Conservation (phyloP, 2,888 invertebrate species). For the Tinea trinotella region DNA sequence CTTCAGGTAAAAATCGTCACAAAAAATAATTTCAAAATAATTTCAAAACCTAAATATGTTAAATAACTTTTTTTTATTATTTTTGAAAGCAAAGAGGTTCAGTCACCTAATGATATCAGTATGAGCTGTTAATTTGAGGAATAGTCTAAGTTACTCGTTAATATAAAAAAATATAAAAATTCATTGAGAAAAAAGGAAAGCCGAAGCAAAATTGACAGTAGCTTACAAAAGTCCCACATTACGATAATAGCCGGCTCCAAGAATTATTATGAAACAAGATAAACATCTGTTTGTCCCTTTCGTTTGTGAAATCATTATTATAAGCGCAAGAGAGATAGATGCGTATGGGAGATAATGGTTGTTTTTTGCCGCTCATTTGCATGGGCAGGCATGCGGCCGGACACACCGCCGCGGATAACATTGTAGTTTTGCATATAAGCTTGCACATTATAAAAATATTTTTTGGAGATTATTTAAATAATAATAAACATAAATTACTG, state of each 20-base stretch:
- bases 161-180: not conserved
- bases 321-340: slow-evolving; percentile 1
- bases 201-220: not conserved
- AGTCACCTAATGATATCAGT: too few species aligned
- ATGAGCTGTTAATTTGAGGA: too few species aligned
- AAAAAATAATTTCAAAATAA: too few species aligned
- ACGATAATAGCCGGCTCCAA: slow-evolving; percentile 15
- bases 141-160: not conserved
- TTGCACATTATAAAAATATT: too few species aligned
- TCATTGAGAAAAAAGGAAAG: not conserved
- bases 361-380: slow-evolving; percentile 32
- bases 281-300: slow-evolving; percentile 17
- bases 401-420: not conserved
- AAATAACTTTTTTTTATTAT: too few species aligned
- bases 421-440: not conserved
- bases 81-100: too few species aligned
- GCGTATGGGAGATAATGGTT: slow-evolving; percentile 10
- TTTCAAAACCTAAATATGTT: too few species aligned
- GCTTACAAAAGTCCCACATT: slow-evolving; percentile 19
- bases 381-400: slow-evolving; percentile 34
- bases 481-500: too few species aligned
- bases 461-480: too few species aligned
- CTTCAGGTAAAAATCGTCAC: too few species aligned
- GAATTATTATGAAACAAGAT: slow-evolving; percentile 17
- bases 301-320: not conserved